Base-by-base conservation (phyloP, 2,888 invertebrate species). In the Chymomyza caudatula region DNA sequence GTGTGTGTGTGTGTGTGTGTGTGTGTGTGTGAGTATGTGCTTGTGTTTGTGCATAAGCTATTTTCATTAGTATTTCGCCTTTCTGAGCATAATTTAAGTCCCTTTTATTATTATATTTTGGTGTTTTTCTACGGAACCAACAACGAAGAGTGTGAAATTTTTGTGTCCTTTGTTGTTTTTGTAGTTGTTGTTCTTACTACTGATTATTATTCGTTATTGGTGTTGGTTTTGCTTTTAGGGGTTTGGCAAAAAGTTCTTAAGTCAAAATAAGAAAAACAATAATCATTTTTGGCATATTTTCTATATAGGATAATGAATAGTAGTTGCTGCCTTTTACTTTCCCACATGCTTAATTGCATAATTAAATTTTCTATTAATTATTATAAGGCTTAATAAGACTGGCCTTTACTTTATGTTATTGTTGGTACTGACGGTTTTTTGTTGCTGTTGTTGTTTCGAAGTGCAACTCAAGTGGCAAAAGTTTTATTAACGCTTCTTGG, bases 311-410 rank as follows among this genome's bases (percentile, higher is more conserved):
- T 15, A 49, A 19, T 15, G 44, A 44, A 52, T 25, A 23, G 19
- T 53, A 53, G 22, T 25, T 53, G n/a, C n/a, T 25, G 8, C 6
- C 1, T 51, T 51, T 51, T 22, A 54, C 54, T 59, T 63, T 58
- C 58, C 53, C 58, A 6, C 42, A 51, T 17, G 61, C 67, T 56
- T 64, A 64, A 71, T 61, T 60, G 67, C 43, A 73, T 68, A 73
- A 73, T 73, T 69, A 66, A 73, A 73, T 73, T 73, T 73, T 72
- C 69, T 73, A 73, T 73, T 73, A 73, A 73, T 73, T 73, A 68
- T 66, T 65, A 71, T 23, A 60, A 42, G 53, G 53, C 19, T 61
- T 65, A 56, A 65, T 65, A 58, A 65, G 71, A 58, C 19, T 51
- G 19, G 13, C 20, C 51, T 2, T 8, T 6, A 17, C 19, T 19